Evolutionary conservation across 2,888 invertebrate genomes (phyloP).

Genomic region (Perdita meconis): DNA sequence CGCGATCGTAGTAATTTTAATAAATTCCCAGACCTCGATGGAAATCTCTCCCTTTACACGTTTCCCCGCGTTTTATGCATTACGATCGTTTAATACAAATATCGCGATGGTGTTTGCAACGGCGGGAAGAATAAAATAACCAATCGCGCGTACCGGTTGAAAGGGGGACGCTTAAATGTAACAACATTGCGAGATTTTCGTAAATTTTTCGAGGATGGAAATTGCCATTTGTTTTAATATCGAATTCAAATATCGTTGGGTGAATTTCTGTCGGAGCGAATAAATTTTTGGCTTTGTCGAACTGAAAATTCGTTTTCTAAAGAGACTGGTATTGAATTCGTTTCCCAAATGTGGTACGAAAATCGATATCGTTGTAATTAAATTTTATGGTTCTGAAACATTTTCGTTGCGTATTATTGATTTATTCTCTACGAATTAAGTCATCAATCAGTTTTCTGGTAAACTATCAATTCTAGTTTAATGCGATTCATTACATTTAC

Average conservation of each 20-base stretch:
- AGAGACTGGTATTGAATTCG: background rate
- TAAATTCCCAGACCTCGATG: conserved; percentile 25
- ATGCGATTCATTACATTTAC: too few relatives aligned
- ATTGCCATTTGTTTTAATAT: conserved; percentile 11
- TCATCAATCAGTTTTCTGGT: too few relatives aligned
- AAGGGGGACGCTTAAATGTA: conserved; percentile 14
- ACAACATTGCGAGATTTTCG: conserved; percentile 3
- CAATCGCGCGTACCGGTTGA: conserved; percentile 9
- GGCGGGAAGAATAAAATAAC: conserved; percentile 27
- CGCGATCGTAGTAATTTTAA: conserved; percentile 33
- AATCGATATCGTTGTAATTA: too few relatives aligned
- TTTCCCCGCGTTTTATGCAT: background rate
- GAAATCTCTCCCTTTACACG: background rate
- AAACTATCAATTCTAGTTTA: too few relatives aligned
- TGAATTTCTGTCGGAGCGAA: too few relatives aligned
- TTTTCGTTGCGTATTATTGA: too few relatives aligned
- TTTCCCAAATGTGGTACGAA: too few relatives aligned
- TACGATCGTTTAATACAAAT: conserved; percentile 16
- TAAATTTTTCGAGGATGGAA: background rate
- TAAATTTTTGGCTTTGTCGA: too few relatives aligned
- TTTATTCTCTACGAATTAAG: too few relatives aligned
- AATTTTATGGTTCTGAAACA: too few relatives aligned
- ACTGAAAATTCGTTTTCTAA: too few relatives aligned
- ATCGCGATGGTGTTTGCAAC: background rate
- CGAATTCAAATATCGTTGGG: background rate